Evolutionary conservation across 1,140 invertebrate species (phyloP).

Genomic region (Rhizoglyphus robini): DNA sequence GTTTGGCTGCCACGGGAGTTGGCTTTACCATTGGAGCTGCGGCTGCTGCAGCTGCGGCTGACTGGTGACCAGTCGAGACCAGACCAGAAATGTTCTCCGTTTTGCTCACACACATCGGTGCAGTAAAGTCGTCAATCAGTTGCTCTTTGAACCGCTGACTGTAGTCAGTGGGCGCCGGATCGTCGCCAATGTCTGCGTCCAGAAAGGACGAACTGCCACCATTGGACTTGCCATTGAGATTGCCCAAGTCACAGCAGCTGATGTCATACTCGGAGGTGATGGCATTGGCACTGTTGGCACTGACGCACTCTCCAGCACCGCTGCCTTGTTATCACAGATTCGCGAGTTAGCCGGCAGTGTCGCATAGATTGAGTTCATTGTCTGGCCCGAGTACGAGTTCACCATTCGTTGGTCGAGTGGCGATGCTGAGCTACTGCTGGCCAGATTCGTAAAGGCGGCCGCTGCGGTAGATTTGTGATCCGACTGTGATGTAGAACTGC

Average conservation of each 20-base stretch:
- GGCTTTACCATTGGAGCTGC: no score
- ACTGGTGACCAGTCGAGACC: no score
- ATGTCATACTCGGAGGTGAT: slow-evolving; percentile 11
- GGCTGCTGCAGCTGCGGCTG: no score
- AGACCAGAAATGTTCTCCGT: slow-evolving; percentile 34
- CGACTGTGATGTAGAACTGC: neutral
- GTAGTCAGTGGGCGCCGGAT: slow-evolving; percentile 20
- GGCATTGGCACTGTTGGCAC: neutral
- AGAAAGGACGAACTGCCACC: no score
- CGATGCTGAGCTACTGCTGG: neutral
- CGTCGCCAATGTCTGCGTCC: neutral
- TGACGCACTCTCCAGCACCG: neutral
- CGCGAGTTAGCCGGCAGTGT: slow-evolving; percentile 8
- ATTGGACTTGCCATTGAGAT: neutral
- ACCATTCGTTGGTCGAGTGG: neutral
- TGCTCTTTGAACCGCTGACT: slow-evolving; percentile 19
- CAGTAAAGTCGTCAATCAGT: slow-evolving; percentile 5
- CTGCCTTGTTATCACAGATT: neutral
- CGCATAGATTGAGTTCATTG: neutral
- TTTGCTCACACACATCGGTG: neutral
- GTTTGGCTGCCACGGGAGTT: no score
- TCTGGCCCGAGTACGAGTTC: neutral
- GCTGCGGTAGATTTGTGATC: neutral
- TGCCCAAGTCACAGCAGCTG: neutral
- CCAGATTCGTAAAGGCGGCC: neutral